phyloP scores from a whole-genome alignment of 2,113 vertebrate genomes.

The Mesembrinibis cayennensis region DNA sequence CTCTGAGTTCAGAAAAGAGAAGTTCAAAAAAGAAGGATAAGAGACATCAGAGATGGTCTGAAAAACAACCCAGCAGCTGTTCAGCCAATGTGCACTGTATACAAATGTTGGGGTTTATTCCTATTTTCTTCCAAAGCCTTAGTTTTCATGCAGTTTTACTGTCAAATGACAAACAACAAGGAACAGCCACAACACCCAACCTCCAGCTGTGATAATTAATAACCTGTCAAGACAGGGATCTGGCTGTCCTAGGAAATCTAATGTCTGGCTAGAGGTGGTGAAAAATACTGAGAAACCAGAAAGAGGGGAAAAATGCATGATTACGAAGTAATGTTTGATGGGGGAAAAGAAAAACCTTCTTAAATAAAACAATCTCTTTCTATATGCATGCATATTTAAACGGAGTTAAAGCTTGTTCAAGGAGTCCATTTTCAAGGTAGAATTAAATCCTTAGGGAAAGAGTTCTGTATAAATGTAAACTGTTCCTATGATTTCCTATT shows the following conservation, averaged over 20 bases:
- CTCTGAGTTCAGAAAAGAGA: not conserved
- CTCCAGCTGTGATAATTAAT: conserved; percentile 71
- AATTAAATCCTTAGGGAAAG: not conserved
- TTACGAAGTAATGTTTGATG: not conserved
- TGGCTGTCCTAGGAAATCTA: conserved; percentile 26
- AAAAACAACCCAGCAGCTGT: conserved; percentile 54
- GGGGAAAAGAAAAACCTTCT: not conserved
- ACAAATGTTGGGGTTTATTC: conserved; percentile 33
- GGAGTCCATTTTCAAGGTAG: not conserved
- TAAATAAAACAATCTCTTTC: not conserved
- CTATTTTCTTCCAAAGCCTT: conserved; percentile 22
- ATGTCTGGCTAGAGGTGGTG: conserved; percentile 37
- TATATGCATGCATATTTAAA: not conserved
- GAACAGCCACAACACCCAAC: conserved; percentile 12
- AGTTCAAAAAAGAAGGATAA: conserved; percentile 13
- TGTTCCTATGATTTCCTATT: not conserved
- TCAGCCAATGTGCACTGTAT: conserved; percentile 26
- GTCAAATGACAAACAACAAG: conserved; percentile 46
- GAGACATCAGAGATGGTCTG: not conserved
- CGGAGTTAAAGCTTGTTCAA: not conserved
- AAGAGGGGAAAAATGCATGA: not conserved
- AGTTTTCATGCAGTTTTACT: conserved; percentile 33
- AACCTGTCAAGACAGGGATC: conserved; percentile 54
- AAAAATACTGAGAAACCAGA: conserved; percentile 10
- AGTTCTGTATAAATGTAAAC: not conserved